Percentiles rank a stretch among this genome's conserved stretches.
These are phyloP conservation scores for Gallinago stenura DNA, from an alignment of 2,797 vertebrate genomes.

Conservation along the genomic window DNA sequence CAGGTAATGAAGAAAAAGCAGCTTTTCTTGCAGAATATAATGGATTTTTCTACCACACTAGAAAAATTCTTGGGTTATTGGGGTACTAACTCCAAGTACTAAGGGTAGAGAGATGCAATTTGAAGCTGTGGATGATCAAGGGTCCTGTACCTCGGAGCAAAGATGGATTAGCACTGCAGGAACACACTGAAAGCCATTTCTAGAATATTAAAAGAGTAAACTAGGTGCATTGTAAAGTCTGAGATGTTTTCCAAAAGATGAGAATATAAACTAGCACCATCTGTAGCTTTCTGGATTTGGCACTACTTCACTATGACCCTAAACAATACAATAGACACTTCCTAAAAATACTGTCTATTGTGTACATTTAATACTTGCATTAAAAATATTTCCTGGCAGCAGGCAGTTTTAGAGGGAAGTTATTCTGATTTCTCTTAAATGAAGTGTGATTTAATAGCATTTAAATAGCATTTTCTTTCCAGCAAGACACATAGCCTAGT, in stretches of 20 bases:
- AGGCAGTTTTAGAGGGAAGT: not conserved
- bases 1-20: not conserved
- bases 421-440: not conserved
- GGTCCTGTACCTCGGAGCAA: not conserved
- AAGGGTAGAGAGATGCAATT: not conserved
- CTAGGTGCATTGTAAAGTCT: not conserved
- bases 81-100: not conserved
- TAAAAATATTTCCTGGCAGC: not conserved
- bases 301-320: not conserved
- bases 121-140: not conserved
- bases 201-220: not conserved
- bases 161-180: not conserved
- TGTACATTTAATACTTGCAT: not conserved
- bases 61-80: not conserved
- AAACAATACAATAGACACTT: not conserved
- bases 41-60: not conserved
- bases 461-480: not conserved
- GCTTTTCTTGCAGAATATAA: not conserved
- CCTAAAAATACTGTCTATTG: not conserved
- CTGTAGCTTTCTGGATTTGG: not conserved
- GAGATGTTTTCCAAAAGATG: not conserved
- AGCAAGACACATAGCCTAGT: not conserved
- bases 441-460: not conserved
- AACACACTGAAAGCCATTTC: not conserved
- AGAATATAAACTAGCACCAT: not conserved